Evolutionary conservation across 2,888 invertebrate species (phyloP).

Genomic region (Creontiades dilutus): DNA sequence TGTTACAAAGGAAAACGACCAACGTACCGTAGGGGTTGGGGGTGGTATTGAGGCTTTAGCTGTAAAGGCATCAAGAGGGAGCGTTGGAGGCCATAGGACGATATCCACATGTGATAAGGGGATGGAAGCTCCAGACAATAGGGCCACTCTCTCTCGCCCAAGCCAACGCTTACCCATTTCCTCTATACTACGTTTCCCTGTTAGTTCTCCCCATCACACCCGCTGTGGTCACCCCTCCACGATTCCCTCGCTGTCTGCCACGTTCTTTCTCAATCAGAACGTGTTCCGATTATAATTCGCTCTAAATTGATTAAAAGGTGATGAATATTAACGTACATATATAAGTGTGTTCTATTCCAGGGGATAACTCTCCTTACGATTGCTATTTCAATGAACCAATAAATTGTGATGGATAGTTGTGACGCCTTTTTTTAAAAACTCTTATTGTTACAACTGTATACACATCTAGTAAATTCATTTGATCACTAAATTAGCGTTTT

Average conservation of each 20-base stretch:
- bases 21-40: not conserved
- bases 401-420: too few relatives aligned
- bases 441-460: too few relatives aligned
- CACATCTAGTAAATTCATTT: too few relatives aligned
- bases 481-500: too few relatives aligned
- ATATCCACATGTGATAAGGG: constrained; percentile 68
- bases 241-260: not conserved
- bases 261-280: not conserved
- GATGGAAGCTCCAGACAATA: constrained; percentile 66
- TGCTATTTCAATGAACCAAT: too few relatives aligned
- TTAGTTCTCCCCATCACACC: not conserved
- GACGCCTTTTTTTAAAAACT: too few relatives aligned
- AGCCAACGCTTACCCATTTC: constrained; percentile 35
- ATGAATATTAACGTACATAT: too few relatives aligned
- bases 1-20: constrained; percentile 24
- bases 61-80: not conserved
- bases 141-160: constrained; percentile 56
- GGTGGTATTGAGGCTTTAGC: constrained; percentile 44
- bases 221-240: not conserved
- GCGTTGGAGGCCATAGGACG: constrained; percentile 24
- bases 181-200: constrained; percentile 41
- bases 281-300: constrained; percentile 12
- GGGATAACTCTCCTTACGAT: too few relatives aligned
- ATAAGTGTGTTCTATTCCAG: too few relatives aligned
- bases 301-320: not conserved